Evolutionary conservation across 2,113 vertebrate genomes (phyloP).

Genomic region (Tinamus guttatus): DNA sequence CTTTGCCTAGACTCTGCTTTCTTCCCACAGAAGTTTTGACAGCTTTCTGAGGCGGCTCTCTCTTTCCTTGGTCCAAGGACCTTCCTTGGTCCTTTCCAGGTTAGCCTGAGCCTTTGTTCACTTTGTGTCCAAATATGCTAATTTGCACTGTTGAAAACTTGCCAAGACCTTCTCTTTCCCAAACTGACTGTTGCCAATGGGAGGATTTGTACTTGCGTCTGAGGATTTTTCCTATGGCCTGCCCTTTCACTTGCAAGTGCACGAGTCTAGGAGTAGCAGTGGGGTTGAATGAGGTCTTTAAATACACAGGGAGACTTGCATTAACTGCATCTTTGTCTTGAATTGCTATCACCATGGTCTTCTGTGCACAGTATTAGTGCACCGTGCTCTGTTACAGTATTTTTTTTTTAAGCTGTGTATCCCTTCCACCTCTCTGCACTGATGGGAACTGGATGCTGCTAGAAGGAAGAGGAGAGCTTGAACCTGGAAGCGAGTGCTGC

Average conservation of each 20-base stretch:
- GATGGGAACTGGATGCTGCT: not conserved
- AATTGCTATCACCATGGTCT: not conserved
- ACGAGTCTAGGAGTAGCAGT: not conserved
- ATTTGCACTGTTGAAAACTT: not conserved
- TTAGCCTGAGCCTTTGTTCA: not conserved
- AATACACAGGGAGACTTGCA: not conserved
- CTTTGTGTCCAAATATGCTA: not conserved
- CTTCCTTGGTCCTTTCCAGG: not conserved
- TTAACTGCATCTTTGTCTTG: not conserved
- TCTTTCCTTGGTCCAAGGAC: not conserved
- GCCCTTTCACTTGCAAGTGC: not conserved
- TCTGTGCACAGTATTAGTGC: not conserved
- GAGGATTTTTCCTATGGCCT: not conserved
- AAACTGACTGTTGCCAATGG: not conserved
- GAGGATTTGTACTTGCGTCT: not conserved
- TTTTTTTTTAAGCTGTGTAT: not conserved
- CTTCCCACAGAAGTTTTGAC: not conserved
- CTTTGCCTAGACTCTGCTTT: not conserved
- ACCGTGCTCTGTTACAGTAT: not conserved
- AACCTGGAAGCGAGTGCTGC: not conserved
- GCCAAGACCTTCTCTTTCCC: not conserved
- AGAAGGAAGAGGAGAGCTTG: not conserved
- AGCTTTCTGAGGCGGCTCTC: not conserved
- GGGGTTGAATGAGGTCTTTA: not conserved
- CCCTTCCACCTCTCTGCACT: not conserved